A percentile compares a stretch with the other conserved stretches of the same genome.
These are phyloP conservation scores for Pao palembangensis DNA, from an alignment of 2,113 vertebrate genomes.

Conservation along the genomic window DNA sequence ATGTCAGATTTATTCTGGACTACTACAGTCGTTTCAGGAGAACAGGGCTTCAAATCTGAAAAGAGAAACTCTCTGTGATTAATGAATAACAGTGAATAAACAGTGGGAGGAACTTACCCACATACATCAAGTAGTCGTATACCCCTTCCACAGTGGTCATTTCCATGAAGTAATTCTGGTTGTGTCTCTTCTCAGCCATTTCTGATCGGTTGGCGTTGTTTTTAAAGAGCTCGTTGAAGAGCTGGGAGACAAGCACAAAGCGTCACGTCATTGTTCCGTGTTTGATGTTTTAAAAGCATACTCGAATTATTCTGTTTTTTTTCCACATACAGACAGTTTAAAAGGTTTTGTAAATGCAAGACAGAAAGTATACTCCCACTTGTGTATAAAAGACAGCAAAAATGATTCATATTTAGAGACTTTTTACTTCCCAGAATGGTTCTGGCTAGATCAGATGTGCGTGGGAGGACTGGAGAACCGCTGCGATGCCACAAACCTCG, in stretches of 20 bases:
- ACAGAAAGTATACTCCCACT: not conserved
- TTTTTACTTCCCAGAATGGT: not conserved
- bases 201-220: slow-evolving; percentile 96
- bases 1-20: too few relatives aligned
- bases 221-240: slow-evolving; percentile 93
- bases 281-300: too few relatives aligned
- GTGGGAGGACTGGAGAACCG: not conserved
- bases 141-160: slow-evolving; percentile 89
- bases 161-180: slow-evolving; percentile 97
- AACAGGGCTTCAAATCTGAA: too few relatives aligned
- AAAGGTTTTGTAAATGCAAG: too few relatives aligned
- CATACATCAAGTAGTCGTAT: slow-evolving; percentile 95
- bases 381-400: too few relatives aligned
- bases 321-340: too few relatives aligned
- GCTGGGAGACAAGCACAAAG: slow-evolving; percentile 67
- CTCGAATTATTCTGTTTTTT: too few relatives aligned
- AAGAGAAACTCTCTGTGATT: too few relatives aligned
- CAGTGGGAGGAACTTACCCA: slow-evolving; percentile 76
- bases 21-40: too few relatives aligned
- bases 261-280: not conserved
- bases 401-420: not conserved
- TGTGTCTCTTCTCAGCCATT: slow-evolving; percentile 85
- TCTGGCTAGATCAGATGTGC: not conserved
- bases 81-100: not conserved
- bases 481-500: not conserved